Percentiles rank a stretch among this genome's conserved stretches.
These are phyloP conservation scores for Holocentrus rufus DNA, from an alignment of 2,797 vertebrate genomes.

Conservation along the genomic window DNA sequence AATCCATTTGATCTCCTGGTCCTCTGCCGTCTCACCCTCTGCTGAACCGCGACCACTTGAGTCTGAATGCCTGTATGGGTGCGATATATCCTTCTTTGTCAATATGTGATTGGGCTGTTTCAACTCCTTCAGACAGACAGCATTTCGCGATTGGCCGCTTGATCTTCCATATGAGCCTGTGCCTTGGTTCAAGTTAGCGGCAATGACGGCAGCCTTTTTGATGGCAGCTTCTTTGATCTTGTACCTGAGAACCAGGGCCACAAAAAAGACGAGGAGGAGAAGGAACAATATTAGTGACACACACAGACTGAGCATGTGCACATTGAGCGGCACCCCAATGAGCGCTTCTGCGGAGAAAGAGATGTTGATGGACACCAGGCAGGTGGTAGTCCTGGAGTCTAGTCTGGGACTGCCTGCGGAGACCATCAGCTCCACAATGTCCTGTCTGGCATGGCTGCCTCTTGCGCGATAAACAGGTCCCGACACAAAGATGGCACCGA, in stretches of 20 bases:
- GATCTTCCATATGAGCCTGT: slow-evolving; percentile 58
- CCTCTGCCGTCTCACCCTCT: slow-evolving; percentile 90
- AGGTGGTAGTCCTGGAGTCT: slow-evolving; percentile 85
- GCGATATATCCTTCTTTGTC: slow-evolving; percentile 71
- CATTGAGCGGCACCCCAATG: slow-evolving; percentile 63
- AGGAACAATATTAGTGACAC: slow-evolving; percentile 83
- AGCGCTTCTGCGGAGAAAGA: slow-evolving; percentile 81
- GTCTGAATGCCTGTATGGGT: slow-evolving; percentile 80
- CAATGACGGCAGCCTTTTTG: slow-evolving; percentile 74
- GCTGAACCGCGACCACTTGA: slow-evolving; percentile 87
- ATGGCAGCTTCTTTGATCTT: slow-evolving; percentile 79
- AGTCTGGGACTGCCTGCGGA: slow-evolving; percentile 87
- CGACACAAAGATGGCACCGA: slow-evolving; percentile 85
- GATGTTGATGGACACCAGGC: slow-evolving; percentile 87
- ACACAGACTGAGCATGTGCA: slow-evolving; percentile 82
- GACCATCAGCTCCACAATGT: slow-evolving; percentile 83
- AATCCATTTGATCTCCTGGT: slow-evolving; percentile 92
- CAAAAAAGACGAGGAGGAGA: slow-evolving; percentile 80
- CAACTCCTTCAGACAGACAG: slow-evolving; percentile 74
- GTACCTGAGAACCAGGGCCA: slow-evolving; percentile 81
- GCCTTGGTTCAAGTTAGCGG: slow-evolving; percentile 64
- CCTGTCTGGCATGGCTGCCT: slow-evolving; percentile 66
- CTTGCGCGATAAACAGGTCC: slow-evolving; percentile 77
- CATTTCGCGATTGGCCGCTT: slow-evolving; percentile 39
- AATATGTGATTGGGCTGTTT: slow-evolving; percentile 42